Evolutionary conservation across 1,140 invertebrate species (phyloP).

Genomic region (Galleria mellonella): DNA sequence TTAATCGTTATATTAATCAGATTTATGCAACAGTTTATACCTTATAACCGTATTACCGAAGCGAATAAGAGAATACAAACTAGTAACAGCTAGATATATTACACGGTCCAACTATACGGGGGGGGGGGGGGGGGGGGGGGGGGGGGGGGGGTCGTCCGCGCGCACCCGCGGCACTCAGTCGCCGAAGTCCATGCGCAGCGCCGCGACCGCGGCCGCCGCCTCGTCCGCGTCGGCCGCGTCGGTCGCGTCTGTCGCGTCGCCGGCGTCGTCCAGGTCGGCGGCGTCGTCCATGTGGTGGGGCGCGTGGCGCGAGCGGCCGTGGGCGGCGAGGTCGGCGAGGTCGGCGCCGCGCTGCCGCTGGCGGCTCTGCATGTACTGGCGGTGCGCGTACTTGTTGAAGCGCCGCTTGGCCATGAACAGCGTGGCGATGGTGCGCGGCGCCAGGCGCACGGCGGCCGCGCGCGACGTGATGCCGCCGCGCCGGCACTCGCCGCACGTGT

Average conservation of each 20-base stretch:
- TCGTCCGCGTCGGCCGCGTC: constrained; percentile 20
- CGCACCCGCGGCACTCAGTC: neutral
- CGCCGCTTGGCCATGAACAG: constrained; percentile 68
- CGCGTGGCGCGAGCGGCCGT: constrained; percentile 3
- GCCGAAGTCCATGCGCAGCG: neutral
- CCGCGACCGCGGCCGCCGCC: constrained; percentile 11
- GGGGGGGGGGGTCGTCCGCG: neutral
- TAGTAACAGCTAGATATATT: constrained; percentile 47
- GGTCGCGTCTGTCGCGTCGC: constrained; percentile 6
- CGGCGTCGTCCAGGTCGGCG: constrained; percentile 3
- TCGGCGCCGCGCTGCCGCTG: constrained; percentile 10
- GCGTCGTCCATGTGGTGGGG: too few species aligned
- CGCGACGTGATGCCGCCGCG: constrained; percentile 65
- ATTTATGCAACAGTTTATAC: constrained; percentile 55
- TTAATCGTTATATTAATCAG: constrained; percentile 60
- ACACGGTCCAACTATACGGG: constrained; percentile 20
- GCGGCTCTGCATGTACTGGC: constrained; percentile 53
- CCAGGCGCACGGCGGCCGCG: constrained; percentile 57
- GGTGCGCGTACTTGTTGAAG: constrained; percentile 70
- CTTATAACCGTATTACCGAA: constrained; percentile 53
- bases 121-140: neutral
- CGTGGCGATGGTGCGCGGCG: constrained; percentile 65
- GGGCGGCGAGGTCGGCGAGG: constrained; percentile 9
- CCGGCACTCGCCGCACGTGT: constrained; percentile 66
- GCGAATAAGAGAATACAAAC: constrained; percentile 39